Base-by-base conservation (phyloP, 2,113 vertebrate species). In the Pseudopipra pipra region DNA sequence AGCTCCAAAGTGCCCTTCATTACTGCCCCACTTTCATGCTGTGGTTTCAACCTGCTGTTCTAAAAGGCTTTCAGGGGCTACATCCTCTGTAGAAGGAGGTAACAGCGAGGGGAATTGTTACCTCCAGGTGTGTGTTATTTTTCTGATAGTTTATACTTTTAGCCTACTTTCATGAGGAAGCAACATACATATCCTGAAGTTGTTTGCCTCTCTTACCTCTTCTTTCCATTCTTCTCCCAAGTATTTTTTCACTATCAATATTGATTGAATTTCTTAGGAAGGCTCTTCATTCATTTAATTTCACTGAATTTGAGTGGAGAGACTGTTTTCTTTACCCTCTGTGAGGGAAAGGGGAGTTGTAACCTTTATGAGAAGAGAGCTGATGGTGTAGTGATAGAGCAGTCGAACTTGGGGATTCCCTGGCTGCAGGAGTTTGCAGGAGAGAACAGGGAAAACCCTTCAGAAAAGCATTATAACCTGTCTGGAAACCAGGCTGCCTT, bases 401-500 rank as follows among this genome's bases (percentile, higher is more conserved):
- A 9, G 13, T 11, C 28, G 54, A 27, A 37, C 22, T 7, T 27
- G 22, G 31, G 49, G 25, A 25, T 59, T 77, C 75, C 54, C 33
- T 37, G 33, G 27, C 56, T 71, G n/a, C 47, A 49, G 68, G 28
- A 51, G 39, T 23, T 87, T 28, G 74, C 47, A 31, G 35, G 28
- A 81, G 59, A 20, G 46, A 68, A 25, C 0, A 51, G 9, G 52
- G 35, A 43, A 41, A 23, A 43, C 20, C 27, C 28, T 27, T 6
- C 47, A 25, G 37, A 3, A 7, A 35, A 31, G 27, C 6, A 1
- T 31, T 33, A 1, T 5, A 9, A 28, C 2, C 0, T 8, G 4
- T 22, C 41, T 41, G 0, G 1, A 43, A 55, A 55, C 25, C 33
- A 68, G 35, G 8, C 44, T 73, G 30, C 35, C 70, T 41, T 35